Evolutionary conservation across 2,113 vertebrate genomes (phyloP).

Genomic region (Amphiprion percula): DNA sequence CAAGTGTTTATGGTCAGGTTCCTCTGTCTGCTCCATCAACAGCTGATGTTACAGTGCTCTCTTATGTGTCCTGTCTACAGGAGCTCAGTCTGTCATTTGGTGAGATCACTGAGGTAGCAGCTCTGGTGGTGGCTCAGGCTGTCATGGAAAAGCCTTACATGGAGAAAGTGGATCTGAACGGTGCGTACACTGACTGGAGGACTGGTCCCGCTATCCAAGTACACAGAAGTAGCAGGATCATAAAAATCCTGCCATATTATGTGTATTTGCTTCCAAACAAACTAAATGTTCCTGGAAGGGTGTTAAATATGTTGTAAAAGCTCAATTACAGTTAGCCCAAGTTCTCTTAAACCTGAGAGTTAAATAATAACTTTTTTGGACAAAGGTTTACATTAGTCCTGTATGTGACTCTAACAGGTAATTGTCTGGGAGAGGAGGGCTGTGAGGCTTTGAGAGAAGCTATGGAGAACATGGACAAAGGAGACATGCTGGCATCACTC

Average conservation of each 20-base stretch:
- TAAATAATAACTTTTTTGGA: no score
- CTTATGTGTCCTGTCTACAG: slow-evolving; percentile 67
- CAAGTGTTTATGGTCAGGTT: background rate
- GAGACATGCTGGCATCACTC: slow-evolving; percentile 88
- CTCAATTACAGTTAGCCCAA: background rate
- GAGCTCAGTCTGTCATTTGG: slow-evolving; percentile 96
- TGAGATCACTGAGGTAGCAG: slow-evolving; percentile 93
- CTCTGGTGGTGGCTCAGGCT: slow-evolving; percentile 88
- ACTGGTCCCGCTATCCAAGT: background rate
- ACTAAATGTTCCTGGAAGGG: background rate
- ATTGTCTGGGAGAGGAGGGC: slow-evolving; percentile 91
- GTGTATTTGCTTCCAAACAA: no score
- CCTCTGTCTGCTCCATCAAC: background rate
- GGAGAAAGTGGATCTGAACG: slow-evolving; percentile 95
- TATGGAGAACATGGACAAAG: slow-evolving; percentile 89
- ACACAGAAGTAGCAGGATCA: no score
- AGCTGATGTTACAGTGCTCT: background rate
- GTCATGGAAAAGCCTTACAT: slow-evolving; percentile 87
- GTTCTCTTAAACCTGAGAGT: background rate
- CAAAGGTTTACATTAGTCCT: background rate
- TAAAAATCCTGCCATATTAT: background rate
- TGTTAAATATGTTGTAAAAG: background rate
- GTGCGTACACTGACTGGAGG: slow-evolving; percentile 67
- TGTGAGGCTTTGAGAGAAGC: slow-evolving; percentile 91
- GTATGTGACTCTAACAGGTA: slow-evolving; percentile 83